Percentiles rank a stretch among this genome's conserved stretches.
Evolutionary conservation across 2,888 invertebrate species (phyloP).

Genomic region (Orthonychiurus folsomi): DNA sequence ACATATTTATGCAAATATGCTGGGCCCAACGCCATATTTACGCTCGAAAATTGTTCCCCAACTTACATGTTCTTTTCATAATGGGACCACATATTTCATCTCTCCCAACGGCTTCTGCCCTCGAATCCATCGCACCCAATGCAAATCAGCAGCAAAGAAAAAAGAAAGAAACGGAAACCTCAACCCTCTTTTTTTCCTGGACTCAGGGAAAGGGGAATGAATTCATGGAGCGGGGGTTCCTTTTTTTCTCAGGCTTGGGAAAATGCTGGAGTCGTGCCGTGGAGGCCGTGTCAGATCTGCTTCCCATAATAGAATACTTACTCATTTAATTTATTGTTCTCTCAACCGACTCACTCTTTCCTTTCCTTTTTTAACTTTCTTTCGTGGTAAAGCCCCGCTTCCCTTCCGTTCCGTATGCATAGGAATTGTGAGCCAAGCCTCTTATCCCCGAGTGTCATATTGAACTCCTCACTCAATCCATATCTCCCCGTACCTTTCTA

Average conservation of each 20-base stretch:
- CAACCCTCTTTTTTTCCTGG: constrained; percentile 3
- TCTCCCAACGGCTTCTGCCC: constrained; percentile 33
- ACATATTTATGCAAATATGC: constrained; percentile 41
- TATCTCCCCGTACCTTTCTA: constrained; percentile 11
- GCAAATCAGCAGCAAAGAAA: constrained; percentile 31
- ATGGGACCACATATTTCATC: constrained; percentile 40
- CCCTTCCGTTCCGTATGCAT: not conserved
- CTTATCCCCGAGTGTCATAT: constrained; percentile 32
- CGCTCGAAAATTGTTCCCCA: constrained; percentile 36
- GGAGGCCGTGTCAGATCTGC: not conserved
- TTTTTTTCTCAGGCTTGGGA: not conserved
- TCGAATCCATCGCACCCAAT: constrained; percentile 38
- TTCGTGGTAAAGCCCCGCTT: constrained; percentile 1
- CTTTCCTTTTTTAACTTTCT: constrained; percentile 9
- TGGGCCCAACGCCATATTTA: constrained; percentile 39
- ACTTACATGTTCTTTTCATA: constrained; percentile 37
- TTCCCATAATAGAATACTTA: constrained; percentile 11
- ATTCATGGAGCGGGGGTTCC: not conserved
- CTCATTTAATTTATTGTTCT: constrained; percentile 34
- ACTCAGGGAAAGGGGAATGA: not conserved
- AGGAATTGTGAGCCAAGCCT: constrained; percentile 12
- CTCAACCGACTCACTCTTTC: constrained; percentile 10
- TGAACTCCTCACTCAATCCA: constrained; percentile 27
- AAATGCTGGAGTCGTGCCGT: not conserved
- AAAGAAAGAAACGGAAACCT: constrained; percentile 12